Base-by-base conservation (phyloP, 2,888 invertebrate genomes). In the Heliconius hortense region DNA sequence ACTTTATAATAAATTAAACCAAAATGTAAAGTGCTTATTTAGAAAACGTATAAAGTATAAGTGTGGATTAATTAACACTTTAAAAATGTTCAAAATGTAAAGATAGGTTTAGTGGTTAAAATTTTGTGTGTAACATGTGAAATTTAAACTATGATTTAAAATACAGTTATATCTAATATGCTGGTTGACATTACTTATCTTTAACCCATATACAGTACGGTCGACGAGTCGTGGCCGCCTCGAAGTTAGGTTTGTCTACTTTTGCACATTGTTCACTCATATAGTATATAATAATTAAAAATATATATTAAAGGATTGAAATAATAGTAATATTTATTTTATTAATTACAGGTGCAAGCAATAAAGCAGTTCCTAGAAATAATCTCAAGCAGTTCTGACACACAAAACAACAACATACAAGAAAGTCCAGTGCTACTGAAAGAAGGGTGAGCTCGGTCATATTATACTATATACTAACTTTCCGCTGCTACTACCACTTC, bases 341-440 rank as follows among this genome's bases (percentile, higher is more conserved):
- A 4, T 59, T 75, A 69, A 5, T 60, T 31, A 84, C 84, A 94
- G 94, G 94, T 97, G 86, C 96, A 96, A 87, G 96, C 97, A 78
- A 96, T 97, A 80, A 96, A 96, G 86, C 96, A 97, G 95, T 98
- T 98, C 92, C 94, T 98, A 79, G 98, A 98, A 94, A 96, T 97
- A 82, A 97, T 98, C 86, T 98, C 98, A 63, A 97, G 97, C 5
- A 96, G 96, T 81, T 95, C 96, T 15, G 95, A 95, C 86, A 95
- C 95, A 68, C 95, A 95, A 81, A 94, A 94, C 84, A 94, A 94
- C 85, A 88, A 94, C 83, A 82, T 94, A 81, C 95, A 95, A 85
- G 96, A 96, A 80, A 95, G 95, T 64, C 97, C 98, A 69, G 97
- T 98, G 81, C 95, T 97, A 83, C 95, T 98, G 71, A 98, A 98